phyloP scores from a whole-genome alignment of 2,797 vertebrate species.

The Hoplostethus atlanticus region DNA sequence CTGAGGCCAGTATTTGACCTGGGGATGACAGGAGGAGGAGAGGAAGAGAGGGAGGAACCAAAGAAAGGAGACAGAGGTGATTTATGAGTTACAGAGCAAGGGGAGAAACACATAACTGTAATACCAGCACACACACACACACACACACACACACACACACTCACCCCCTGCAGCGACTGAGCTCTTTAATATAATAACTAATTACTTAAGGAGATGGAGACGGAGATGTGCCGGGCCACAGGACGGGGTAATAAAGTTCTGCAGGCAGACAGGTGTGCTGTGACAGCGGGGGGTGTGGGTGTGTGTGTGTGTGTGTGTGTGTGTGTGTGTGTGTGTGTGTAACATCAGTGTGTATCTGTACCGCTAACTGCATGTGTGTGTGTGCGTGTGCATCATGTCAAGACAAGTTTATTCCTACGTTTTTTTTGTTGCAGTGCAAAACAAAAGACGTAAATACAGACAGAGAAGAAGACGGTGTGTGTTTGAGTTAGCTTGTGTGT shows the following conservation, averaged over 20 bases:
- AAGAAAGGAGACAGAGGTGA: conserved; percentile 45
- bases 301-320: conserved; percentile 5
- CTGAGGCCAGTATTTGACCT: conserved; percentile 49
- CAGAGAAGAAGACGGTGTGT: conserved; percentile 1
- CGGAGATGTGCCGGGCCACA: conserved; percentile 54
- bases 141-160: conserved; percentile 39
- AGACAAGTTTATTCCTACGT: no score
- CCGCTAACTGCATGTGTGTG: neutral
- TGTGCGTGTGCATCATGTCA: no score
- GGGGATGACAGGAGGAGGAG: conserved; percentile 36
- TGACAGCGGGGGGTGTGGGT: neutral
- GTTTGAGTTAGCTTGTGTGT: neutral
- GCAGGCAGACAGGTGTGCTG: conserved; percentile 29
- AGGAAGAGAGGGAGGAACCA: neutral
- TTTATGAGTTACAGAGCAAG: conserved; percentile 67
- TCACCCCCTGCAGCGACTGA: conserved; percentile 42
- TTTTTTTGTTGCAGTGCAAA: neutral
- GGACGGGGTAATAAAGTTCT: conserved; percentile 62
- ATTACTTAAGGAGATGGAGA: conserved; percentile 74
- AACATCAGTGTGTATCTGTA: no score
- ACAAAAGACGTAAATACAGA: neutral
- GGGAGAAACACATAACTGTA: conserved; percentile 61
- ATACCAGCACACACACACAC: conserved; percentile 29
- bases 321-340: neutral
- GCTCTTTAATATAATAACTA: conserved; percentile 62